Conservation (phyloP, 23 tunicate species). For the Clavelina lepadiformis region DNA sequence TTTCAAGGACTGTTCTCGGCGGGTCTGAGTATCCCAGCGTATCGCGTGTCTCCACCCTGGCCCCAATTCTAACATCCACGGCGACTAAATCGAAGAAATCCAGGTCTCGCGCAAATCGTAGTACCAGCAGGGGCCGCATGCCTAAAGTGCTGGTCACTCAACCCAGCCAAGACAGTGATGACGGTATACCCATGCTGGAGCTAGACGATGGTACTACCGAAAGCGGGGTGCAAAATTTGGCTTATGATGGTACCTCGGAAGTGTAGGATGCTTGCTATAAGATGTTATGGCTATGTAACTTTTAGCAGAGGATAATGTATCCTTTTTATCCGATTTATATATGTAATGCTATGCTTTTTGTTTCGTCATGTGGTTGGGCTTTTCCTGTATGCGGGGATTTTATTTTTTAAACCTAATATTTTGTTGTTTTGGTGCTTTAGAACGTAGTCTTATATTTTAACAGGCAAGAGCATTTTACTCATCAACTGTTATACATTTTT, state of each 20-base stretch:
- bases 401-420: no score
- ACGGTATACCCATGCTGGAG: slow-evolving; percentile 58
- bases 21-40: slow-evolving; percentile 39
- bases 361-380: no score
- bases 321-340: no score
- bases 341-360: no score
- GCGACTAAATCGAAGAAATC: slow-evolving; percentile 39
- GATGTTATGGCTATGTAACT: no score
- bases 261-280: no score
- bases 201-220: background rate
- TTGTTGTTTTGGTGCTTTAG: no score
- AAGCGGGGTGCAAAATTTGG: slow-evolving; percentile 38
- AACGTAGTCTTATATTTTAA: no score
- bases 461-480: no score
- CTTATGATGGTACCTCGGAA: slow-evolving; percentile 32
- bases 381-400: no score
- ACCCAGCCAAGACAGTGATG: slow-evolving; percentile 35
- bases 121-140: slow-evolving; percentile 7
- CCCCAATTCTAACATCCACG: slow-evolving; percentile 54
- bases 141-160: slow-evolving; percentile 21
- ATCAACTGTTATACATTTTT: no score
- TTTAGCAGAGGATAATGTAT: no score
- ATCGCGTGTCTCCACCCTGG: slow-evolving; percentile 12
- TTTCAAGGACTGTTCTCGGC: slow-evolving; percentile 47
- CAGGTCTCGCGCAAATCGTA: background rate